Base-by-base conservation (phyloP, 2,113 vertebrate genomes). In the Dipodomys merriami region DNA sequence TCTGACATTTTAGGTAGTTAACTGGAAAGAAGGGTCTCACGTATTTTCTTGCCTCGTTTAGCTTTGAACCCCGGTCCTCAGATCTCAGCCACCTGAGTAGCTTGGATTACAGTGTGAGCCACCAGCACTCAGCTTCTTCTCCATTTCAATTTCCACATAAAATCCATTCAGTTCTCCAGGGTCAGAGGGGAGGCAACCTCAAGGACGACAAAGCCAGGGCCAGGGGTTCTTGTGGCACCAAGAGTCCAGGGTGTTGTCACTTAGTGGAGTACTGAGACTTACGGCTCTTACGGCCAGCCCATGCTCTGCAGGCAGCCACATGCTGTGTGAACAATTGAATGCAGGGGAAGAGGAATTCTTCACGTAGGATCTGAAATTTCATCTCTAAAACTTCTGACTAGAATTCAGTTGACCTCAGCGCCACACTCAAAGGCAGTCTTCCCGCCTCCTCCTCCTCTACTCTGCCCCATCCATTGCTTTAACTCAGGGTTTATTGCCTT, bases 211-310 rank as follows among this genome's bases (percentile, higher is more conserved):
- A 57, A 13, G 53, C 53, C 53, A 5, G 25, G 30, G 30, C 10
- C 1, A n/a, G 5, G 6, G n/a, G 6, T 0, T 53, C 3, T 0
- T 2, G 0, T 2, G 29, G 5, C 23, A 5, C 7, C 1, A 1
- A 3, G 15, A 19, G 22, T 18, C 22, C 29, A 44, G 68, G 72
- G 60, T 20, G 23, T 62, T 20, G 23, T 62, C 1, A 12, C 22
- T 10, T 1, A 12, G 1, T 0, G 2, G 19, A 10, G 4, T 1
- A 3, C 0, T 15, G 57, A n/a, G 74, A 13, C 5, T 1, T 0
- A 0, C 0, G 62, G 25, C 3, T n/a, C 73, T 35, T 18, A 1
- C 1, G 4, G 2, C 20, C 1, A 10, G 22, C 2, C 7, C 65
- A 0, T 39, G 23, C 39, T 20, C 35, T 2, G 12, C 6, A 25